Percentiles rank a stretch among this genome's conserved stretches.
These are phyloP conservation scores for Zosterops pallidus DNA, from an alignment of 2,113 vertebrate genomes.

Conservation along the genomic window DNA sequence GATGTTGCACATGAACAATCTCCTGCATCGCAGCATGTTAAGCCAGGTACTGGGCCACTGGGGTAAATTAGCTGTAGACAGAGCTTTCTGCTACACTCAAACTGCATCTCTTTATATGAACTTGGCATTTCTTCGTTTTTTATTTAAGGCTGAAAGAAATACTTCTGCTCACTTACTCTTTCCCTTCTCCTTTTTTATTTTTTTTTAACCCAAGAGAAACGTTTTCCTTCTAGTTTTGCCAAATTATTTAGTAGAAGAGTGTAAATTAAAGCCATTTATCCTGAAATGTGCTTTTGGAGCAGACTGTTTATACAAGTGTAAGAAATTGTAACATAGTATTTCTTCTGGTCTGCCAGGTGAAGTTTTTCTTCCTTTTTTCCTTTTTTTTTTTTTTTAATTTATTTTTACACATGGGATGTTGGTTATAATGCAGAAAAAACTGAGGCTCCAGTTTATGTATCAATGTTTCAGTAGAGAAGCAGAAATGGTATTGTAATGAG, in stretches of 20 bases:
- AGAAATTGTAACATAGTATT: constrained; percentile 68
- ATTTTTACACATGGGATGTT: neutral
- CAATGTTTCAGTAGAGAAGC: neutral
- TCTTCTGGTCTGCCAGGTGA: constrained; percentile 60
- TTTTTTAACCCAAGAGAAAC: constrained; percentile 46
- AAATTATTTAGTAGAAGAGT: constrained; percentile 69
- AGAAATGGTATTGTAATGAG: neutral
- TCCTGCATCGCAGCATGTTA: neutral
- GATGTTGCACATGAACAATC: neutral
- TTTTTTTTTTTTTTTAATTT: neutral
- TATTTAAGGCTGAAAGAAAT: neutral
- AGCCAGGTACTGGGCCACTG: neutral
- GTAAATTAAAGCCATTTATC: constrained; percentile 75
- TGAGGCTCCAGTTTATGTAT: neutral
- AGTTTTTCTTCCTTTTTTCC: constrained; percentile 30
- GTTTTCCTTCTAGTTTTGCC: constrained; percentile 52
- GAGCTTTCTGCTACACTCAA: neutral
- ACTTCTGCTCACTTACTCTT: neutral
- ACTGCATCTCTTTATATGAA: neutral
- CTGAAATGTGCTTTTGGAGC: constrained; percentile 64
- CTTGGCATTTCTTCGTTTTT: neutral
- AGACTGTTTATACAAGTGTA: constrained; percentile 73
- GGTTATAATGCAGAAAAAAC: constrained; percentile 7
- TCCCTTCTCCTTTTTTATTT: neutral
- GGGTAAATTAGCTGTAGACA: neutral